Base-by-base conservation (phyloP, 2,888 invertebrate species). In the Agapetus fuscipes region DNA sequence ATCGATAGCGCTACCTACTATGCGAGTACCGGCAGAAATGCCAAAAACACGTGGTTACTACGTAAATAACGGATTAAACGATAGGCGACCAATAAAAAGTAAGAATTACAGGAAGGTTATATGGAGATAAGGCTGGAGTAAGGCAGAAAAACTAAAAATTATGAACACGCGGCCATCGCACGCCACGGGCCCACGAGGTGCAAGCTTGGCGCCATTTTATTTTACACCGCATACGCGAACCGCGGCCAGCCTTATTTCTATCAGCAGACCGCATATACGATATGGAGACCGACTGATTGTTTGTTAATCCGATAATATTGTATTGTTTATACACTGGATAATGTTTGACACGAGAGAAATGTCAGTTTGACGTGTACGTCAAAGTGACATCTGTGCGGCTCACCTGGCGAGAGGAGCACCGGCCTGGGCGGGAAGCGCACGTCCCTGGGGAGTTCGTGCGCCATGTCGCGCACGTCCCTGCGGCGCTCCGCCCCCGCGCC, bases 361-460 rank as follows among this genome's bases (percentile, higher is more conserved):
- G 70, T 70, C 70, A 70, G 62, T 64, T 67, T 70, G 70, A 70
- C 70, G 39, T 45, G 58, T 64, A 62, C 61, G 70, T 70, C 70
- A 70, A 60, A 59, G 58, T 70, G 70, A 69, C 70, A 69, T 62
- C 45, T 45, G 48, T 14, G 30, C 24, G 24, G 28, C 44, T 47
- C 34, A 69, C 68, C 67, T 64, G 64, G 66, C 48, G 69, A 68
- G 56, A 65, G 59, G 46, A 66, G 62, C 43, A 58, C 56, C 50
- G 64, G 61, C 57, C 64, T 64, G 56, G 59, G 62, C 42, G 60
- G 57, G 41, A 67, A 62, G 38, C 64, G 59, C 30, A 65, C 62
- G 48, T 67, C 66, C 50, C 68, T 58, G 52, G 68, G 64, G 49
- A 69, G 65, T 45, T 69, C 69, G 46, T 67, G 55, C 28, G 66